These are phyloP conservation scores for Edolisoma coerulescens DNA, from an alignment of 2,113 vertebrate species.

Conservation along the genomic window DNA sequence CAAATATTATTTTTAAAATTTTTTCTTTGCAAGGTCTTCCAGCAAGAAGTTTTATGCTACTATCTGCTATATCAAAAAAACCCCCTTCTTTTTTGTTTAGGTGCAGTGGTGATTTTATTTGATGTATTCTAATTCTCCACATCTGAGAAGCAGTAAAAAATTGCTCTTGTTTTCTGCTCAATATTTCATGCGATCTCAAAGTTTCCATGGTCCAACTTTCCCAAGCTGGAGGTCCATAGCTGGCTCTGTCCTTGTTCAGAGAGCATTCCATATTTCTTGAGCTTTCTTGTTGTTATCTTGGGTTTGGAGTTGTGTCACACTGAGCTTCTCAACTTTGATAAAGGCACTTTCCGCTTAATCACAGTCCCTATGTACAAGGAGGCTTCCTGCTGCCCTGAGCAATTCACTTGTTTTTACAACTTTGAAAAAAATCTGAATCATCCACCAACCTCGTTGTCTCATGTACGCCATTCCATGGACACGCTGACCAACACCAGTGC, in stretches of 20 bases:
- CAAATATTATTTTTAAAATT: not conserved
- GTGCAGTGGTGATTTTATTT: not conserved
- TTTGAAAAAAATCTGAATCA: not conserved
- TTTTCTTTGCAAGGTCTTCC: not conserved
- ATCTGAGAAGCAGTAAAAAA: not conserved
- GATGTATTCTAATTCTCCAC: not conserved
- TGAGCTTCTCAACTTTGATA: not conserved
- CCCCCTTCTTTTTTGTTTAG: not conserved
- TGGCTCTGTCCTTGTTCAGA: not conserved
- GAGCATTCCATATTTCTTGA: fast-evolving
- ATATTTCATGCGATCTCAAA: not conserved
- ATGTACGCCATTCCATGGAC: fast-evolving
- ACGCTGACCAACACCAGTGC: fast-evolving
- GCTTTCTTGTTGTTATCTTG: fast-evolving
- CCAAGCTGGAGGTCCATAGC: not conserved
- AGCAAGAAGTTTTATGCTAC: not conserved
- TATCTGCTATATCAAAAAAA: not conserved
- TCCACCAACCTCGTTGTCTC: not conserved
- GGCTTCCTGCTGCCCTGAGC: not conserved
- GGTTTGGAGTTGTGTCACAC: not conserved
- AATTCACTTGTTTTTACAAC: not conserved
- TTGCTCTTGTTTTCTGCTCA: not conserved
- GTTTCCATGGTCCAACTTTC: not conserved
- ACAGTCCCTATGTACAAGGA: fast-evolving
- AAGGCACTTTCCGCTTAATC: not conserved